These are phyloP conservation scores for Microtus richardsoni DNA, from an alignment of 2,113 vertebrate species.

Conservation along the genomic window DNA sequence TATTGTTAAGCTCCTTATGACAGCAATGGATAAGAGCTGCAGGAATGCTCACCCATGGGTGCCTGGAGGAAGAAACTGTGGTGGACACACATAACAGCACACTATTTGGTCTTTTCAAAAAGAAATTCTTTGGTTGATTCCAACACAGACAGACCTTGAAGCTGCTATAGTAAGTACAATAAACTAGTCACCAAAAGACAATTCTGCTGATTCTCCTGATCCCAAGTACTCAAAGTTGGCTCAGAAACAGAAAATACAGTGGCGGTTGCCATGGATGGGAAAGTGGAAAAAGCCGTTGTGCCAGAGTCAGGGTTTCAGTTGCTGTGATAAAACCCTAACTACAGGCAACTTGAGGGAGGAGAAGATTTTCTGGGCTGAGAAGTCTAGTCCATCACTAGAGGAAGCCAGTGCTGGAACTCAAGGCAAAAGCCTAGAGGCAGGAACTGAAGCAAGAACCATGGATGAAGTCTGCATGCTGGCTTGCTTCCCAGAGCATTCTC, in stretches of 20 bases:
- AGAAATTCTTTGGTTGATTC: neutral
- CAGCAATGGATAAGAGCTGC: neutral
- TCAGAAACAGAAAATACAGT: neutral
- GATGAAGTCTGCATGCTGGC: neutral
- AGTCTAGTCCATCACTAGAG: neutral
- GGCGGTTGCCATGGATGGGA: neutral
- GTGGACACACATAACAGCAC: neutral
- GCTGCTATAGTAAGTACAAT: neutral
- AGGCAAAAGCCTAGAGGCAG: neutral
- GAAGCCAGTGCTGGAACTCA: neutral
- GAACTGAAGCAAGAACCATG: neutral
- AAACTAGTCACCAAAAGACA: neutral
- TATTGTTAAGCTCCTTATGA: neutral
- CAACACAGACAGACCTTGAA: neutral
- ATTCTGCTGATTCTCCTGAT: neutral
- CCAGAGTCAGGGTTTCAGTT: neutral
- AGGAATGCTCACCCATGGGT: neutral
- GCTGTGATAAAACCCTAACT: neutral
- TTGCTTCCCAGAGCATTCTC: neutral
- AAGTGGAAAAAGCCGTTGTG: rapidly evolving
- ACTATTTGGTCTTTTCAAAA: neutral
- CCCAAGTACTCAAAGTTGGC: neutral
- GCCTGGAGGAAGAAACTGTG: neutral
- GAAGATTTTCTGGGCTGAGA: neutral
- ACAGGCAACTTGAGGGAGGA: neutral